phyloP scores from a whole-genome alignment of 2,113 vertebrate genomes.

The Bambusicola thoracicus region DNA sequence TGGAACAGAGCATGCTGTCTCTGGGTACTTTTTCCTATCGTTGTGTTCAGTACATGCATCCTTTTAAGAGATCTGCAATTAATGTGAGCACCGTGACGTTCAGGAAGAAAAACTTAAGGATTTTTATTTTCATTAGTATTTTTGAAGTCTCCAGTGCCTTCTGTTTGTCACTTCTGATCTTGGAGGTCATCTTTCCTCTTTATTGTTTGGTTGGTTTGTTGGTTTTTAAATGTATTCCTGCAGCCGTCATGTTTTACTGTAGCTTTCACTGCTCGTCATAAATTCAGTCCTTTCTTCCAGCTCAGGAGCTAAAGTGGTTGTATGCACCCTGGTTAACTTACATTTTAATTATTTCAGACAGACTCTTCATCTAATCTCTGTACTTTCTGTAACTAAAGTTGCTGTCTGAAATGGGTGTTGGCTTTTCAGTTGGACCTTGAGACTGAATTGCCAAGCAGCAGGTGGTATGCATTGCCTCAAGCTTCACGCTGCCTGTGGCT shows the following conservation, averaged over 20 bases:
- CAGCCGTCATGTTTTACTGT: slow-evolving; percentile 29
- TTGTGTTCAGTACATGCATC: neutral
- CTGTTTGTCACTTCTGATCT: slow-evolving; percentile 19
- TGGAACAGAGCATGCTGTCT: neutral
- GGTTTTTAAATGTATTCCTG: slow-evolving; percentile 38
- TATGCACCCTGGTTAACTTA: slow-evolving; percentile 27
- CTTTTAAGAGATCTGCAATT: neutral
- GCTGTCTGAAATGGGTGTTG: slow-evolving; percentile 24
- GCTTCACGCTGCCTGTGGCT: neutral
- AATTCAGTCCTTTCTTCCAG: slow-evolving; percentile 47
- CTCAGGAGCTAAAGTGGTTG: slow-evolving; percentile 22
- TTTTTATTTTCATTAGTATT: neutral
- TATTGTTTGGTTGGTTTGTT: slow-evolving; percentile 5
- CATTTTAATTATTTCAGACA: slow-evolving; percentile 24
- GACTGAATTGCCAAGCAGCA: slow-evolving; percentile 50
- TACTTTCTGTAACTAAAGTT: slow-evolving; percentile 45
- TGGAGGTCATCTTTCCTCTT: slow-evolving; percentile 19
- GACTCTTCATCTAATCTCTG: slow-evolving; percentile 1
- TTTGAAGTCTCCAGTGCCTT: neutral
- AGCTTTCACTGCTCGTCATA: slow-evolving; percentile 47
- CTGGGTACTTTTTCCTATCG: neutral
- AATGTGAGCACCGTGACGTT: neutral
- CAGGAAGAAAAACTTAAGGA: neutral
- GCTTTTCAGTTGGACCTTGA: slow-evolving; percentile 6
- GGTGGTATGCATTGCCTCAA: neutral